Evolutionary conservation across 2,113 vertebrate genomes (phyloP).

Genomic region (Mesoclemmys tuberculata): DNA sequence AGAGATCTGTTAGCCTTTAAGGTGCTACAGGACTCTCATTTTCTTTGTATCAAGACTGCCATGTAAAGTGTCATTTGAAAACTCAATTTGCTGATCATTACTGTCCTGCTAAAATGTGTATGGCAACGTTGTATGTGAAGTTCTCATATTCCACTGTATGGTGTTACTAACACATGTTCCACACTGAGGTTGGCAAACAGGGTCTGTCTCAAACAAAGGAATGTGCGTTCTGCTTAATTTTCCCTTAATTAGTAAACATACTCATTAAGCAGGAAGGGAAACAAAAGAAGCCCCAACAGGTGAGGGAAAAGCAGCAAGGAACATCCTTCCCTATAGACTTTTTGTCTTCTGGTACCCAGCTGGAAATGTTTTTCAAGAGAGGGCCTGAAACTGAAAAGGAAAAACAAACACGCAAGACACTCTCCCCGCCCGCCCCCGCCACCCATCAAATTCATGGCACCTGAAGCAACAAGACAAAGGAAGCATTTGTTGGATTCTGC

Average conservation of each 20-base stretch:
- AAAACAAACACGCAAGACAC: background rate
- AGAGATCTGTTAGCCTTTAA: no score
- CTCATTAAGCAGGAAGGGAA: background rate
- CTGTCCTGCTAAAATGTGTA: background rate
- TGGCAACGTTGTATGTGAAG: no score
- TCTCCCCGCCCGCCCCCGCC: no score
- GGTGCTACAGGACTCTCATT: no score
- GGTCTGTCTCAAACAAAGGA: background rate
- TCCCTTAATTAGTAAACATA: background rate
- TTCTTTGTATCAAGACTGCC: background rate
- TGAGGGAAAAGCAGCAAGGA: background rate
- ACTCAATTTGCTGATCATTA: background rate
- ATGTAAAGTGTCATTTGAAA: background rate
- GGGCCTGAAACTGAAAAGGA: background rate
- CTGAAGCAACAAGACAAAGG: background rate
- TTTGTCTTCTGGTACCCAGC: background rate
- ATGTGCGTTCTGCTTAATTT: background rate
- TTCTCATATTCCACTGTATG: no score
- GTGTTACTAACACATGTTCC: background rate
- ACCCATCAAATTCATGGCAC: background rate
- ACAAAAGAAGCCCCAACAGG: background rate
- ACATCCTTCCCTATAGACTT: background rate
- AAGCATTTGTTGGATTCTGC: background rate
- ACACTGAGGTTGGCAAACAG: background rate
- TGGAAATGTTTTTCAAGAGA: background rate